Conservation (phyloP, 2,888 invertebrate species). For the Lacanobia wlatinum region DNA sequence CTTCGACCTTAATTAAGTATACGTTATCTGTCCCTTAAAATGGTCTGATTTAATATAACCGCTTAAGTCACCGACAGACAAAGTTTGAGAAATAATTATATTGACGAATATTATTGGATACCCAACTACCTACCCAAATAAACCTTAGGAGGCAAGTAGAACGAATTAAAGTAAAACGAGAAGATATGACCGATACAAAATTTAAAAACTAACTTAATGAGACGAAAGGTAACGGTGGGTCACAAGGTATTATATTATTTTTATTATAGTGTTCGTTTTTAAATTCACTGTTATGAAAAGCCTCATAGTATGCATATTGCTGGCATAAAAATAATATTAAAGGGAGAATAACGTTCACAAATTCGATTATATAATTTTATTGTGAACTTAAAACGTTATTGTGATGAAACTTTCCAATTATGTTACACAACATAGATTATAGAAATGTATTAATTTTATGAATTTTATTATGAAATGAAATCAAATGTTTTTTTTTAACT, state of each 20-base stretch:
- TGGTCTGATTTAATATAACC: too few relatives aligned
- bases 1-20: background rate
- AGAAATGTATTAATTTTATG: slow-evolving; percentile 3
- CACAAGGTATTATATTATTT: slow-evolving; percentile 8
- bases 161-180: too few relatives aligned
- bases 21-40: too few relatives aligned
- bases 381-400: slow-evolving; percentile 30
- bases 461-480: slow-evolving; percentile 1
- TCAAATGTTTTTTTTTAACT: too few relatives aligned
- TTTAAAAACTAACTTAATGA: too few relatives aligned
- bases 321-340: slow-evolving; percentile 37
- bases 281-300: slow-evolving; percentile 17
- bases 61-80: too few relatives aligned
- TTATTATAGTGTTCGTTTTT: background rate
- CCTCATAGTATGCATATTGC: slow-evolving; percentile 24
- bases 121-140: too few relatives aligned
- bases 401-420: slow-evolving; percentile 44
- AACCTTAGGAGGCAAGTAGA: too few relatives aligned
- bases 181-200: too few relatives aligned
- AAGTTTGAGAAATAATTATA: too few relatives aligned
- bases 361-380: slow-evolving; percentile 41
- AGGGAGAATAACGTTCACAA: slow-evolving; percentile 27
- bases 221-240: background rate
- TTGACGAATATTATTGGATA: too few relatives aligned
- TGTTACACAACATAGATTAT: slow-evolving; percentile 31